These are phyloP conservation scores for Mystacornis crossleyi DNA, from an alignment of 2,113 vertebrate genomes.

Conservation along the genomic window DNA sequence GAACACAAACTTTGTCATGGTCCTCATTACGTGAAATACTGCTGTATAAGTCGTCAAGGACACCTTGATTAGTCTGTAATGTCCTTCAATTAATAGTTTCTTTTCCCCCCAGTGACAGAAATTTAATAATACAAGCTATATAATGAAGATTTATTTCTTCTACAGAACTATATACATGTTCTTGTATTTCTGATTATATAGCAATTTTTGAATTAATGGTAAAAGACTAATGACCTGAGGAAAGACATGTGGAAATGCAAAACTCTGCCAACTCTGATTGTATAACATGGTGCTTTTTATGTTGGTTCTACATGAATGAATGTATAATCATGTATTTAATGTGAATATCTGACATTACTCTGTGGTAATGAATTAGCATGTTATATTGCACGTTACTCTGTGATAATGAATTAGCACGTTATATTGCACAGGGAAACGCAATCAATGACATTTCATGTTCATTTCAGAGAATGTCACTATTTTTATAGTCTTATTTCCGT, in stretches of 20 bases:
- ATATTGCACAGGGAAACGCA: background rate
- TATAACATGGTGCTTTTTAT: background rate
- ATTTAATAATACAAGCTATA: constrained; percentile 17
- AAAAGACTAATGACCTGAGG: constrained; percentile 13
- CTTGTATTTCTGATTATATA: constrained; percentile 29
- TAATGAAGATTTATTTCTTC: constrained; percentile 58
- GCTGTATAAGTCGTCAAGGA: background rate
- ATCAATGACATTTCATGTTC: background rate
- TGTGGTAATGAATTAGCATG: background rate
- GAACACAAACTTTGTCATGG: constrained; percentile 29
- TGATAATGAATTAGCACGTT: background rate
- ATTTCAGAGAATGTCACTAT: background rate
- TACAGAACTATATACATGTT: background rate
- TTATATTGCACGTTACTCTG: background rate
- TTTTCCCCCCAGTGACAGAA: background rate
- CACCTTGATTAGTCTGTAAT: constrained; percentile 25
- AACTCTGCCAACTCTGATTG: background rate
- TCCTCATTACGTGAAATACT: constrained; percentile 29
- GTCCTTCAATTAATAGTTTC: background rate
- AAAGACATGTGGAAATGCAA: background rate
- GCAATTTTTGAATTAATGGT: background rate
- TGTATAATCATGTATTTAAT: background rate
- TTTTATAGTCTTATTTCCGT: background rate
- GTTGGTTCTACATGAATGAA: background rate
- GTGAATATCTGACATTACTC: background rate